Conservation (phyloP, 2,797 vertebrate genomes). For the Darevskia nairensis region DNA sequence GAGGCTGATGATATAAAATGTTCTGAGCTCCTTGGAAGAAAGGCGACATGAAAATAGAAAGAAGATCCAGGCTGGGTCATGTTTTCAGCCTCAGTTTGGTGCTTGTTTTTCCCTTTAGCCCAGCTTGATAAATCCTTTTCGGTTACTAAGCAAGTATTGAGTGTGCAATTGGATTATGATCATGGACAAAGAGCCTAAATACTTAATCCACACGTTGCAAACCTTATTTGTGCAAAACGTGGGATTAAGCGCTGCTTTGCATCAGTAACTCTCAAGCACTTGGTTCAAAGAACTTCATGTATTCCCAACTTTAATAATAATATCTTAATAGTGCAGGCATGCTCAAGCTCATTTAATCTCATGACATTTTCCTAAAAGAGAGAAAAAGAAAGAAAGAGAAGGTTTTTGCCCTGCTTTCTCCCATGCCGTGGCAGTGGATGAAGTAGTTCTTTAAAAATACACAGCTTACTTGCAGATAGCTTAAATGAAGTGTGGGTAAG, state of each 20-base stretch:
- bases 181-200: neutral
- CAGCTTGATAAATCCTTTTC: neutral
- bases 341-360: neutral
- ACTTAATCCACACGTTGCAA: conserved; percentile 2
- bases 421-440: neutral
- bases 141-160: neutral
- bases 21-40: neutral
- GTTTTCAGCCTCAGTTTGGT: neutral
- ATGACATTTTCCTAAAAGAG: neutral
- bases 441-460: neutral
- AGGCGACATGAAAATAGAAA: neutral
- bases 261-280: neutral
- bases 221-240: conserved; percentile 16
- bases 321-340: neutral
- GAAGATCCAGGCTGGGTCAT: neutral
- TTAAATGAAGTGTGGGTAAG: neutral
- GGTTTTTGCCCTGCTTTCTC: neutral
- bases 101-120: neutral
- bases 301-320: neutral
- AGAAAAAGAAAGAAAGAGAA: neutral
- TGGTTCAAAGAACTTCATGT: neutral
- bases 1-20: no score
- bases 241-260: neutral
- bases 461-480: neutral
- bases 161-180: conserved; percentile 1